Percentiles rank a stretch among this genome's conserved stretches.
Conservation (phyloP, 2,888 invertebrate species). For the Ophion obscuratus region DNA sequence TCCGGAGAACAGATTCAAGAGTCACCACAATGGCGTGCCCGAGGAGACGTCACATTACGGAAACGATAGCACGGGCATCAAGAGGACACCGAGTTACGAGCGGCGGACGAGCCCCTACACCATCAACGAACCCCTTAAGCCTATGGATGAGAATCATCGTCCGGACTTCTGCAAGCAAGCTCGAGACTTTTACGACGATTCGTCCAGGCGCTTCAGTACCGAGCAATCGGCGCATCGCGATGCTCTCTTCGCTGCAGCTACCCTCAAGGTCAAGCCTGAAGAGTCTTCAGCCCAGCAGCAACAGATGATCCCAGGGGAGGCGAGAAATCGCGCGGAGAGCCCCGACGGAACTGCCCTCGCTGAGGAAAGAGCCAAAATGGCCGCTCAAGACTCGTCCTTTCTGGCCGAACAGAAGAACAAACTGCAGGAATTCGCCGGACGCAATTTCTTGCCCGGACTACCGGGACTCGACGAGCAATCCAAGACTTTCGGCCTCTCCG, state of each 20-base stretch:
- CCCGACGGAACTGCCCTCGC: conserved; percentile 65
- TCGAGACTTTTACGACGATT: conserved; percentile 78
- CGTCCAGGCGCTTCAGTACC: conserved; percentile 58
- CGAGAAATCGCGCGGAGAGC: conserved; percentile 62
- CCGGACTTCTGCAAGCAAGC: conserved; percentile 74
- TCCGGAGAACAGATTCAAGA: conserved; percentile 69
- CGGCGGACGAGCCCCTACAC: conserved; percentile 68
- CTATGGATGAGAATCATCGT: conserved; percentile 74
- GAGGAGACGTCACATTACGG: conserved; percentile 39
- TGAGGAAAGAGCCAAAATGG: conserved; percentile 72
- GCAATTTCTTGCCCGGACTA: conserved; percentile 75
- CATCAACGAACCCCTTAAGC: conserved; percentile 71
- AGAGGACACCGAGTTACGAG: conserved; percentile 67
- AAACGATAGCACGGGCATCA: conserved; percentile 15
- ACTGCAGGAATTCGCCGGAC: conserved; percentile 74
- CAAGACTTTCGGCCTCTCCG: conserved; percentile 72
- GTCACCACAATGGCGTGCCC: conserved; percentile 66
- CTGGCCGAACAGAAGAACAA: conserved; percentile 75
- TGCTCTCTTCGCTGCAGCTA: conserved; percentile 37
- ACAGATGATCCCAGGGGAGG: neutral
- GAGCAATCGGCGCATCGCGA: conserved; percentile 56
- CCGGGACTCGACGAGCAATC: conserved; percentile 46
- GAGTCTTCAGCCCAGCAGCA: conserved; percentile 67
- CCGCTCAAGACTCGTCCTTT: conserved; percentile 70
- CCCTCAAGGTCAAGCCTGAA: conserved; percentile 76